Evolutionary conservation across 2,797 vertebrate species (phyloP).

Genomic region (Eulemur mongoz): DNA sequence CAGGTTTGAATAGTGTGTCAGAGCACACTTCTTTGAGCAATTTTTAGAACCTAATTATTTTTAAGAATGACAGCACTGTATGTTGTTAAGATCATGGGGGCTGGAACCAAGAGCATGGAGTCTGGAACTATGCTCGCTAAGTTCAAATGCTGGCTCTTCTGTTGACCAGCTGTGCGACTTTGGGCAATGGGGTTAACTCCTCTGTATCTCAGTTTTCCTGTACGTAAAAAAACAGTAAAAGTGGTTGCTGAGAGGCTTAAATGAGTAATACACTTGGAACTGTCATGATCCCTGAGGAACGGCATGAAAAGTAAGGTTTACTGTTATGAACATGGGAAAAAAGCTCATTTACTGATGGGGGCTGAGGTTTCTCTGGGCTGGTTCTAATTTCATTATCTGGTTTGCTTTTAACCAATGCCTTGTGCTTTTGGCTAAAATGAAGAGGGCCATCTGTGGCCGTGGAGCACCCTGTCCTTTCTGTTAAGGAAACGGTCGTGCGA

Average conservation of each 20-base stretch:
- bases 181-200: neutral
- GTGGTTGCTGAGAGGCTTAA: neutral
- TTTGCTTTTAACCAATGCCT: neutral
- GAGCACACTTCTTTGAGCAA: neutral
- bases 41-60: neutral
- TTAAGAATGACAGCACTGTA: neutral
- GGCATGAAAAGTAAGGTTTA: neutral
- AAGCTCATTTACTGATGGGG: neutral
- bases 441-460: neutral
- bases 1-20: neutral
- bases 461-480: neutral
- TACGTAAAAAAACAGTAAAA: neutral
- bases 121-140: neutral
- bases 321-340: neutral
- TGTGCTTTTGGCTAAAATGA: neutral
- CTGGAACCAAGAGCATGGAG: neutral
- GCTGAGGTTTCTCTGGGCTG: neutral
- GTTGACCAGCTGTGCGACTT: neutral
- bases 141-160: neutral
- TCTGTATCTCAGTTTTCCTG: neutral
- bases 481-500: neutral
- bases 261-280: neutral
- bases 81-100: neutral
- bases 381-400: neutral
- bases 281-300: neutral